Evolutionary conservation across 2,113 vertebrate genomes (phyloP), one percentile per base, ranked within the genome.

Genomic region (Clarias batrachus): DNA sequence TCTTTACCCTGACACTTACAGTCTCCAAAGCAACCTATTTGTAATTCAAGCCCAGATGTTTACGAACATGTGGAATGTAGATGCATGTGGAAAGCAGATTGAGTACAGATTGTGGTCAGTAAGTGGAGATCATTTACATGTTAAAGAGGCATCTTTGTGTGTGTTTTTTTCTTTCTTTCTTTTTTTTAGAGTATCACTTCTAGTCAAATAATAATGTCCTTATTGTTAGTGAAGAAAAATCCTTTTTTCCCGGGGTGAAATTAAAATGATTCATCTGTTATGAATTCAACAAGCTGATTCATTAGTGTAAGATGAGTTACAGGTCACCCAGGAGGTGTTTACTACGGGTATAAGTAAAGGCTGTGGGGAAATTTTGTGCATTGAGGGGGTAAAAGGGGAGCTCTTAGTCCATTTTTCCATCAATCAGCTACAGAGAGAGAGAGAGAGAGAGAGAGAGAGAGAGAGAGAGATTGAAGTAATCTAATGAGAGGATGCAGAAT

Each of bases 301-400:
- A 56, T 33, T 11, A 66, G 27, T 14, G 19, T 66, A 41, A 41
- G 60, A 8, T 25, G 52, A 56, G 41, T 79, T 57, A 85, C 3
- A 11, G 33, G 54, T 57, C 74, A 79, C 16, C 48, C 13, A 37
- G 52, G 60, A 85, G 52, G 52, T 33, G n/a, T 84, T 73, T 66
- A 48, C 25, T 7, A 4, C 16, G 7, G 41, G 25, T 52, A 63
- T 3, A 65, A 13, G 17, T 68, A 65, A 85, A 23, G 11, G 13
- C 59, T 14, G 21, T 12, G 62, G 48, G 54, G 73, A 78, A 54
- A 78, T 77, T 30, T 85, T 52, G 56, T 86, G 62, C 62, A 77
- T 1, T 62, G 84, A 65, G 1, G 25, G 33, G 16, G n/a, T 48
- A 33, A 27, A 37, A 23, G 62, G 0, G 48, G 14, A 81, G 54